A percentile compares a stretch with the other conserved stretches of the same genome.
phyloP scores from a whole-genome alignment of 1,140 invertebrate species.

The Rhizoglyphus robini region DNA sequence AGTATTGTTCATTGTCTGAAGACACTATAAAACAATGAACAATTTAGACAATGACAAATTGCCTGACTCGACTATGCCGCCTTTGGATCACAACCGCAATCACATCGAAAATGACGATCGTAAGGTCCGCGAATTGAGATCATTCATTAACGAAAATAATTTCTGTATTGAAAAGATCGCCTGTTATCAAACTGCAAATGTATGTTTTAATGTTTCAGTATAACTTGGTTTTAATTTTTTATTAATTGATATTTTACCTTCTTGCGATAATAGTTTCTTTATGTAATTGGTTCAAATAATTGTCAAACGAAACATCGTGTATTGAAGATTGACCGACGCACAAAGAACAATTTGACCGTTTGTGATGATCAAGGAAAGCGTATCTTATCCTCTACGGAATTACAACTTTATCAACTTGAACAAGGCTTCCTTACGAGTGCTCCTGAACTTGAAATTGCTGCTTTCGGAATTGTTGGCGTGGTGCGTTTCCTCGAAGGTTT shows the following conservation, averaged over 20 bases:
- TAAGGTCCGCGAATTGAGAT: no score
- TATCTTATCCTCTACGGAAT: neutral
- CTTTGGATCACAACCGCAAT: no score
- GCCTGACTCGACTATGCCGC: no score
- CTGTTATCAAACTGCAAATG: conserved; percentile 1
- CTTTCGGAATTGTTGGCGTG: conserved; percentile 87
- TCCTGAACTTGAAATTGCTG: conserved; percentile 48
- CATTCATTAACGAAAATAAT: no score
- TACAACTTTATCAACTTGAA: neutral
- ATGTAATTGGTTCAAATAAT: conserved; percentile 86
- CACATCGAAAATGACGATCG: no score
- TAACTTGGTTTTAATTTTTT: neutral
- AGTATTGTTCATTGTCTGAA: no score
- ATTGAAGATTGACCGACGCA: conserved; percentile 72
- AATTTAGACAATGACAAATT: no score
- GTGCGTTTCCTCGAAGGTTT: conserved; percentile 88
- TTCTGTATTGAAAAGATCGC: conserved; percentile 9
- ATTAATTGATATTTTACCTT: neutral
- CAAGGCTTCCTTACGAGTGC: conserved; percentile 7
- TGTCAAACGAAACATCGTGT: conserved; percentile 77
- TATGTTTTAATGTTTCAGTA: neutral
- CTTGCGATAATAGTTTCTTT: conserved; percentile 41
- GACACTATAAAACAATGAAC: no score
- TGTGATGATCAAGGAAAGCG: conserved; percentile 56
- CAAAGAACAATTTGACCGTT: conserved; percentile 62